Conservation (phyloP, 2,797 vertebrate species). For the Danio tinwini region DNA sequence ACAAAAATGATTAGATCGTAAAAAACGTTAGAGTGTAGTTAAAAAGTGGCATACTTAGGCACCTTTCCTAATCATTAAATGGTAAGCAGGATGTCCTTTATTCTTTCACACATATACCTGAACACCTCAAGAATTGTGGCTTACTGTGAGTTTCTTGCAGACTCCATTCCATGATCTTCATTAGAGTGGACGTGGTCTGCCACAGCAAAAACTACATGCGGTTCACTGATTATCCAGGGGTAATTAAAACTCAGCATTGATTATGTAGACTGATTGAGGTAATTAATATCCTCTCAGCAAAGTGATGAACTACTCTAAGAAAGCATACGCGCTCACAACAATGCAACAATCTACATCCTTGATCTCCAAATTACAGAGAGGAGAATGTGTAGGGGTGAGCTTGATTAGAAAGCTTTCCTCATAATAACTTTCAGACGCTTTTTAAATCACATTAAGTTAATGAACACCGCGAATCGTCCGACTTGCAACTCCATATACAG, state of each 20-base stretch:
- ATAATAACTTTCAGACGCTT: constrained; percentile 22
- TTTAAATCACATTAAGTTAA: constrained; percentile 26
- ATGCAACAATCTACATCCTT: constrained; percentile 22
- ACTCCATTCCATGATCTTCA: constrained; percentile 27
- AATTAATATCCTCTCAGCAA: constrained; percentile 37
- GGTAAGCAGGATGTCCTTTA: not conserved
- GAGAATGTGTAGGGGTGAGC: constrained; percentile 17
- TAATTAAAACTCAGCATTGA: constrained; percentile 47
- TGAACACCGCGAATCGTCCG: not conserved
- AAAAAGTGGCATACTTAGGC: not conserved
- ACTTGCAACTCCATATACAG: constrained; percentile 22
- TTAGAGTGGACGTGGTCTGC: constrained; percentile 17
- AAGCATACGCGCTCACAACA: constrained; percentile 31
- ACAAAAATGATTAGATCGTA: no score
- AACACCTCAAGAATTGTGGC: not conserved
- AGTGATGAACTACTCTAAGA: constrained; percentile 34
- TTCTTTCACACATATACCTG: not conserved
- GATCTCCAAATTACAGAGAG: constrained; percentile 29
- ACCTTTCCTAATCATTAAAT: not conserved
- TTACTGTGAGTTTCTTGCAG: not conserved
- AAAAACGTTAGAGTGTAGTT: not conserved
- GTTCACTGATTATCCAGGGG: constrained; percentile 31
- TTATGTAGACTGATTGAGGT: constrained; percentile 37
- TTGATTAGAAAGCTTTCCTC: constrained; percentile 32
- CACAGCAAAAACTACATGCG: constrained; percentile 18